Evolutionary conservation across 2,797 vertebrate genomes (phyloP), one percentile per base, ranked within the genome.

Genomic region (Garrulus glandarius): DNA sequence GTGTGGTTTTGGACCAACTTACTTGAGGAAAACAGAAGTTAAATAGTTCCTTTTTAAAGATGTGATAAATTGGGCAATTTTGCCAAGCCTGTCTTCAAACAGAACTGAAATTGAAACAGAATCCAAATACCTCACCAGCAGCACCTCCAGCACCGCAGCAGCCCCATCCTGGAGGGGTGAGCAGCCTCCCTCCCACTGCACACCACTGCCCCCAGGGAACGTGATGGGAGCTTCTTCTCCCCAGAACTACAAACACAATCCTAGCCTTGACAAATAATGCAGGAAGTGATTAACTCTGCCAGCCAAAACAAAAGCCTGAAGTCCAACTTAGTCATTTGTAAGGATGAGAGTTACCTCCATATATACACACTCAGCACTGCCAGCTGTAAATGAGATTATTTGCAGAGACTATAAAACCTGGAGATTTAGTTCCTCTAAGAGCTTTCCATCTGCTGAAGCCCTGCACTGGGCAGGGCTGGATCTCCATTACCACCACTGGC

Each of bases 41-140:
- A 96, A 95, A 94, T 69, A 89, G 93, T 64, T 94, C 78, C 87
- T 92, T 93, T 96, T 81, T 87, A 91, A 93, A 96, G 84, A 97
- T 89, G 92, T 87, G 89, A 94, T 89, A 93, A 78, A 94, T 78
- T 63, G 76, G 57, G 92, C 69, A 89, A 88, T 75, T 94, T 87
- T 96, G 93, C 93, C 88, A 96, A 94, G 82, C 37, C 76, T n/a
- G 46, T 37, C 87, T 93, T 95, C 84, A 86, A 65, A 95, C 82
- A 95, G 91, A 91, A 93, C 53, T 91, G 89, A 95, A 96, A 95
- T 92, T 65, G 93, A 92, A 94, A 92, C 60, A 3, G 5, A 87
- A 55, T 75, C 36, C 86, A 93, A 91, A 68, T 15, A 77, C 47
- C 76, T 67, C 47, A 84, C 1, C 70, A 89, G 53, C 75, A 91